Evolutionary conservation across 1,140 invertebrate species (phyloP).

Genomic region (Megalonaias nervosa): DNA sequence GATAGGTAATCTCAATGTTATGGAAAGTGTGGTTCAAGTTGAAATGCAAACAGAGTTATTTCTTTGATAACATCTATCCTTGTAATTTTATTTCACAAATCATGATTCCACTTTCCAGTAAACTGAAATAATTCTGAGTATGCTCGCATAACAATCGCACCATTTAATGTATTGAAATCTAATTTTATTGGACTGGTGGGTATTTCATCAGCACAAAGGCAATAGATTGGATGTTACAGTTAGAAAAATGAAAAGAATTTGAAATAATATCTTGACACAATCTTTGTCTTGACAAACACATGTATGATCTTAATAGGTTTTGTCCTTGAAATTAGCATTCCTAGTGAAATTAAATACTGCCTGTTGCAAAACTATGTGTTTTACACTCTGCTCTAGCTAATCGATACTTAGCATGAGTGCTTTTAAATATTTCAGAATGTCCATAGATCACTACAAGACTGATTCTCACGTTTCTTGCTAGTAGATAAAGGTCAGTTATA

Average conservation of each 20-base stretch:
- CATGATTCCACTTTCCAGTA: slow-evolving; percentile 14
- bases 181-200: slow-evolving; percentile 22
- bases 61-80: slow-evolving; percentile 17
- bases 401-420: slow-evolving; percentile 15
- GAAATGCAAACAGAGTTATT: slow-evolving; percentile 17
- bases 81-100: slow-evolving; percentile 10
- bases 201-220: slow-evolving; percentile 18
- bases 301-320: slow-evolving; percentile 1
- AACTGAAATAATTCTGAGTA: slow-evolving; percentile 7
- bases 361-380: slow-evolving; percentile 1
- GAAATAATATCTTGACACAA: slow-evolving; percentile 11
- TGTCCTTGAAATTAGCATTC: slow-evolving; percentile 19
- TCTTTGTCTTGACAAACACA: not conserved
- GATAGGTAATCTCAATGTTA: slow-evolving; percentile 25
- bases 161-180: slow-evolving; percentile 5
- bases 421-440: slow-evolving; percentile 20
- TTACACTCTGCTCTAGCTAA: slow-evolving; percentile 10
- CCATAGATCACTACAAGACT: slow-evolving; percentile 14
- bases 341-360: not conserved
- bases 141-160: slow-evolving; percentile 3
- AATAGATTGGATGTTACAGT: slow-evolving; percentile 14
- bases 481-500: too few species aligned
- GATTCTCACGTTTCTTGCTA: not conserved
- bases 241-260: slow-evolving; percentile 35
- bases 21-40: slow-evolving; percentile 24